Evolutionary conservation across 2,888 invertebrate species (phyloP).

Genomic region (Dryadula phaetusa): DNA sequence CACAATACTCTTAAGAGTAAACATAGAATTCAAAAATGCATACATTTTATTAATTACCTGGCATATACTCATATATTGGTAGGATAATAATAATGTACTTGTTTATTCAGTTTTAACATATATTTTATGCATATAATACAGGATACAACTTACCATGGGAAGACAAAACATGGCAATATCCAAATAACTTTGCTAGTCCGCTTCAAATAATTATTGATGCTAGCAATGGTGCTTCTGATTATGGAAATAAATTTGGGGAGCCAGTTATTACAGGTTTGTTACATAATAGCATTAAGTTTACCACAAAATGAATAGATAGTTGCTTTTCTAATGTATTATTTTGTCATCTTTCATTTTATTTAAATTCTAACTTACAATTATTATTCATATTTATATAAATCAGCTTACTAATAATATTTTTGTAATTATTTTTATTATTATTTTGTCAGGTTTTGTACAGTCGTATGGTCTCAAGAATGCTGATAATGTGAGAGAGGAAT

Average conservation of each 20-base stretch:
- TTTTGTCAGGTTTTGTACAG: constrained; percentile 91
- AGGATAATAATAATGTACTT: too few species aligned
- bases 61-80: too few species aligned
- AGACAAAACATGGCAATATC: constrained; percentile 89
- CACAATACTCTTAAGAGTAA: too few species aligned
- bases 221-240: constrained; percentile 99
- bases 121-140: constrained; percentile 58
- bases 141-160: constrained; percentile 96
- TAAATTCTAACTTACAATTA: too few species aligned
- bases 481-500: constrained; percentile 91
- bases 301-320: background rate
- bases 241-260: constrained; percentile 99
- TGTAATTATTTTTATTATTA: background rate
- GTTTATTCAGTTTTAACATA: background rate
- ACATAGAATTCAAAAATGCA: too few species aligned
- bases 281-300: background rate
- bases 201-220: constrained; percentile 96
- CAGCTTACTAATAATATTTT: too few species aligned
- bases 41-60: too few species aligned
- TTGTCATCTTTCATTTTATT: too few species aligned
- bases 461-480: constrained; percentile 92
- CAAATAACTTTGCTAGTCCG: constrained; percentile 95
- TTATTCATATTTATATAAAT: too few species aligned
- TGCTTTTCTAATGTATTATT: too few species aligned
- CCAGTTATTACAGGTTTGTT: constrained; percentile 88